Base-by-base conservation (phyloP, 2,797 vertebrate genomes). In the Austrolebias charrua region DNA sequence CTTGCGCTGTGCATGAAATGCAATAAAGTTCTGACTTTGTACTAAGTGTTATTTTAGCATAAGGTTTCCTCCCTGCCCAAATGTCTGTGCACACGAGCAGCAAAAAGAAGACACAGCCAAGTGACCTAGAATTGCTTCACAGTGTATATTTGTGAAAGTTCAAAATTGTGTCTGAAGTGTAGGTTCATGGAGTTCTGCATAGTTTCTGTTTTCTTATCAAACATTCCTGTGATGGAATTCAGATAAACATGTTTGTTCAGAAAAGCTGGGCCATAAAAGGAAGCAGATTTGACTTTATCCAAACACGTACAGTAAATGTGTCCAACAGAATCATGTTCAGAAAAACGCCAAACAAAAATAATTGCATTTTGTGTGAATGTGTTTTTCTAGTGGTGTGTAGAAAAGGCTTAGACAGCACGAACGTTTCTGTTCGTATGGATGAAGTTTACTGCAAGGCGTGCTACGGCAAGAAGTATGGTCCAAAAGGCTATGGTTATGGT, bases 391-490 rank as follows among this genome's bases (percentile, higher is more conserved):
- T 95, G 95, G 94, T 93, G 63, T 99, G 97, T 76, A 91, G 87
- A 81, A 99, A 98, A 91, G 94, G 93, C 67, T 91, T 99, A 91
- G 97, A 99, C 90, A 99, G 96, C 84, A 98, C 96, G n/a, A 98
- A 95, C 0, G 94, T 99, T 33, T 93, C 97, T 0, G 94, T 95
- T 83, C 96, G 97, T 0, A 90, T 83, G 9, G 95, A 98, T 11
- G 96, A 99, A 87, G 92, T 99, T 79, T 98, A 95, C 87, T 99
- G 96, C 92, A 97, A 95, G 82, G 90, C 95, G n/a, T 99, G 97
- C 89, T 97, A 99, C 0, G 92, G 94, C 75, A 98, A 97, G 92
- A 98, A 98, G 83, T 95, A 98, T 0, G 97, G 96, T 6, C 96
- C 97, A 62, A 99, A 98, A 89, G 97, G 97, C 80, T 99, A 98